Evolutionary conservation across 1,140 invertebrate species (phyloP), one percentile per base, ranked within the genome.

Genomic region (Halyomorpha halys): DNA sequence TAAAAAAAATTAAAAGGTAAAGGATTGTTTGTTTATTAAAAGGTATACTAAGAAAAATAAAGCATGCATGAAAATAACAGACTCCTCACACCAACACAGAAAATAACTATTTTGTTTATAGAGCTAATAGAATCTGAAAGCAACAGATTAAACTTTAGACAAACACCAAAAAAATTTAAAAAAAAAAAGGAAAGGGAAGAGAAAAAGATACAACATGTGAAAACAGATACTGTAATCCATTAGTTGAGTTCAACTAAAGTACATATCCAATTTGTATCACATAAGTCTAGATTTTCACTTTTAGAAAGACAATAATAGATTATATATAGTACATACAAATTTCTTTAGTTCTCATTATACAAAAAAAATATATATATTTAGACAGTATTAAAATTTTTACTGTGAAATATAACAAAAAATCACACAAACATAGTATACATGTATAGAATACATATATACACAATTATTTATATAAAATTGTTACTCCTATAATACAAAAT

Each of bases 251-350:
- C 51, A 54, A 63, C 34, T 45, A 39, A 56, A 34, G 51, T 44
- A 64, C 51, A 61, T 47, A 61, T 56, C 23, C 18, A 56, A 56
- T 56, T 56, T 56, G 59, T 53, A 44, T 47, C 51, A 60, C 59
- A 56, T 61, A 60, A n/a, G 27, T 51, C 27, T 39, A 61, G 44
- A 49, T 30, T 39, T 65, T 49, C 34, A 49, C 47, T 65, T 34
- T 65, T 65, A 61, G 59, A 65, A 65, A 62, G 56, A 62, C 47
- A 51, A 65, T 53, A 44, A 56, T 61, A 45, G 21, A 53, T 27
- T 47, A 59, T 62, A 34, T 61, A 47, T 18, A 49, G 34, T 65
- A 54, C 51, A 47, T 59, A 65, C 56, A 59, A 59, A 60, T 19
- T 39, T 62, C n/a, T 44, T 30, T 44, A 39, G 15, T 27, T 54